Evolutionary conservation across 2,113 vertebrate species (phyloP).

Genomic region (Ceyx cyanopectus): DNA sequence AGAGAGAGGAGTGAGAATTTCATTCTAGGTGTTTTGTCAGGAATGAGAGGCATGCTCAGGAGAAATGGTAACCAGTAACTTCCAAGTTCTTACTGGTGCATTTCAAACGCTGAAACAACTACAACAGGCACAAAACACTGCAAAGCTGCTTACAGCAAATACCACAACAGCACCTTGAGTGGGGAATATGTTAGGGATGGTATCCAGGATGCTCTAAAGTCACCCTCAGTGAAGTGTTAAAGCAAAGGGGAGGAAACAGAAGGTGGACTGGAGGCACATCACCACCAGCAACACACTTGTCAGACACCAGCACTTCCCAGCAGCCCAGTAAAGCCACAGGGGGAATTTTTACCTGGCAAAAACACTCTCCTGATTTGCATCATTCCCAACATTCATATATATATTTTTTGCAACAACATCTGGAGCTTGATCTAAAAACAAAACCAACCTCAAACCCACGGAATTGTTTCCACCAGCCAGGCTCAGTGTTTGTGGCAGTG

Average conservation of each 20-base stretch:
- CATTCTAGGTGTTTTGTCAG: slow-evolving; percentile 73
- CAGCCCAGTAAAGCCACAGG: background rate
- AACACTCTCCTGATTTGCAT: background rate
- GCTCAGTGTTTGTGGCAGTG: slow-evolving; percentile 8
- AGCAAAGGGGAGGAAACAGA: background rate
- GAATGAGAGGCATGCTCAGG: slow-evolving; percentile 20
- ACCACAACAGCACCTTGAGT: background rate
- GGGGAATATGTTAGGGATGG: background rate
- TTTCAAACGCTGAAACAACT: too few relatives aligned
- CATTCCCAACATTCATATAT: background rate
- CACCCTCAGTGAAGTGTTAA: background rate
- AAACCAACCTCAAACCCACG: background rate
- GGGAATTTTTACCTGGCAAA: background rate
- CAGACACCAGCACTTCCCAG: background rate
- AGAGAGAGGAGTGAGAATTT: slow-evolving; percentile 71
- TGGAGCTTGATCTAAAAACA: background rate
- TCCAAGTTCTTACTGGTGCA: too few relatives aligned
- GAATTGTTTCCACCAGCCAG: background rate
- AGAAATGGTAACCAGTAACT: slow-evolving; percentile 44
- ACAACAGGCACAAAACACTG: too few relatives aligned
- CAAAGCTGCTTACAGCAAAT: background rate
- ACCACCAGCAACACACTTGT: background rate
- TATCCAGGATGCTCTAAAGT: background rate
- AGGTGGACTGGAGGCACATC: background rate
- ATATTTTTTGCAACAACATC: background rate